Evolutionary conservation across 2,888 invertebrate genomes (phyloP).

Genomic region (Drosophila histrio): DNA sequence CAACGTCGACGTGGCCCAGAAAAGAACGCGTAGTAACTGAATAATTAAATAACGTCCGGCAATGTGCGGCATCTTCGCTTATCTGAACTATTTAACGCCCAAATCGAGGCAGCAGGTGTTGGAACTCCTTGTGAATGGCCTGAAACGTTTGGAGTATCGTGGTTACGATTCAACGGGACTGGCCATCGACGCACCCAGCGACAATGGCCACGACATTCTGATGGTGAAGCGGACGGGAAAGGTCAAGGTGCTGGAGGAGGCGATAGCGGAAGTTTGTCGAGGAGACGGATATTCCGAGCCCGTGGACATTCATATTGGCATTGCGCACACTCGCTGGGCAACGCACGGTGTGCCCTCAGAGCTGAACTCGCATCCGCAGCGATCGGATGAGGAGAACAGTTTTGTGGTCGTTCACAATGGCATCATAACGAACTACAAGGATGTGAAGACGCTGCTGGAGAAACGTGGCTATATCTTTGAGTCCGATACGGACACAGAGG

Average conservation of each 20-base stretch:
- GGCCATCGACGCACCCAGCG: constrained; percentile 90
- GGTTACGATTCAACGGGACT: constrained; percentile 99
- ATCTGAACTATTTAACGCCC: constrained; percentile 98
- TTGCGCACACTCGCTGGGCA: constrained; percentile 99
- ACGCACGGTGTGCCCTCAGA: constrained; percentile 98
- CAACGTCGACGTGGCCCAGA: constrained; percentile 46
- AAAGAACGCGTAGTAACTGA: background rate
- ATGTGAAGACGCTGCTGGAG: constrained; percentile 94
- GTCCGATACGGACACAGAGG: constrained; percentile 99
- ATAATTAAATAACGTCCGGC: background rate
- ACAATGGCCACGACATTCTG: constrained; percentile 90
- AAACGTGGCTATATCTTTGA: constrained; percentile 96
- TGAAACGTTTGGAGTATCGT: constrained; percentile 98
- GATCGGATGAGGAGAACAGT: constrained; percentile 92
- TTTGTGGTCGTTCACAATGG: constrained; percentile 97
- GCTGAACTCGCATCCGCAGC: constrained; percentile 97
- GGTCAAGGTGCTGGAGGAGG: constrained; percentile 94
- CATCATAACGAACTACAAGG: constrained; percentile 98
- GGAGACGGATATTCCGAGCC: constrained; percentile 87
- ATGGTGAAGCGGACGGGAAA: constrained; percentile 95
- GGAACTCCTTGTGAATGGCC: constrained; percentile 95
- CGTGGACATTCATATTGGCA: constrained; percentile 95
- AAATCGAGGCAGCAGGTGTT: constrained; percentile 96
- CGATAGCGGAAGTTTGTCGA: constrained; percentile 88
- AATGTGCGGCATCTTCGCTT: constrained; percentile 98